A percentile compares a stretch with the other conserved stretches of the same genome.
These are phyloP conservation scores for Trachelipus rathkii DNA, from an alignment of 1,140 invertebrate genomes.

Conservation along the genomic window DNA sequence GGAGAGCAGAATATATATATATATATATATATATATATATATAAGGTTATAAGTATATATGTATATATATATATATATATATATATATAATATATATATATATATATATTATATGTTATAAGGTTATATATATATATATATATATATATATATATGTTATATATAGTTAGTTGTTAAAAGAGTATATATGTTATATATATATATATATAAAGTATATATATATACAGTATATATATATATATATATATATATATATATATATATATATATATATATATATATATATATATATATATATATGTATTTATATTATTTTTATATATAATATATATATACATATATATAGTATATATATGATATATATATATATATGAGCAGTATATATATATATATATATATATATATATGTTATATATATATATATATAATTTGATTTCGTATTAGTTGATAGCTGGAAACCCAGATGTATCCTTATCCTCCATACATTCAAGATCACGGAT, in stretches of 20 bases:
- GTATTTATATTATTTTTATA: neutral
- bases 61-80: conserved; percentile 26
- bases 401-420: conserved; percentile 26
- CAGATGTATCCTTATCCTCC: conserved; percentile 45
- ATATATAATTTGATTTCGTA: conserved; percentile 17
- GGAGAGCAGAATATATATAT: too few species aligned
- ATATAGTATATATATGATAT: neutral
- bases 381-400: conserved; percentile 31
- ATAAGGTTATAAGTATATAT: too few species aligned
- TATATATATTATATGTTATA: conserved; percentile 22
- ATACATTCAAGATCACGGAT: conserved; percentile 46
- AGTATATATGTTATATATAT: too few species aligned
- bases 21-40: too few species aligned
- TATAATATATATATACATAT: conserved; percentile 11
- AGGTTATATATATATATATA: too few species aligned
- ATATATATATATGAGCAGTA: conserved; percentile 28
- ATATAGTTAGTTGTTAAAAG: too few species aligned
- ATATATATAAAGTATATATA: too few species aligned
- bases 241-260: conserved; percentile 24
- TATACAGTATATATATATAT: neutral
- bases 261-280: conserved; percentile 25
- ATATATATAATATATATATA: conserved; percentile 29
- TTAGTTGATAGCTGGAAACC: conserved; percentile 29
- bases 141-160: too few species aligned
- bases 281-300: conserved; percentile 14